Conservation (phyloP, 2,797 vertebrate genomes). For the Trematomus bernacchii region DNA sequence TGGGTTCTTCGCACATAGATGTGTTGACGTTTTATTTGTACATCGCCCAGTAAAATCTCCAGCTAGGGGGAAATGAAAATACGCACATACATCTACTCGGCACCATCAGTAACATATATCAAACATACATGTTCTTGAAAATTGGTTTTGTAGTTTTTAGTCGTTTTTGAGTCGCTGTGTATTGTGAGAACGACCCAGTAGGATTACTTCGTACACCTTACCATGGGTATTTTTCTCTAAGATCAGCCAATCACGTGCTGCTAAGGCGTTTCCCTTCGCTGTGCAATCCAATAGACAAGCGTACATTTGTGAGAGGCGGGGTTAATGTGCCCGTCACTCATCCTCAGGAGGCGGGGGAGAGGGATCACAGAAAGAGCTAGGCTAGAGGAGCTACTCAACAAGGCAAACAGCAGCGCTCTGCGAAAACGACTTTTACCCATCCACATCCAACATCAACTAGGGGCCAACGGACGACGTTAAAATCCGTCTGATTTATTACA, state of each 20-base stretch:
- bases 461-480: conserved; percentile 71
- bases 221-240: conserved; percentile 58
- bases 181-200: conserved; percentile 49
- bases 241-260: conserved; percentile 69
- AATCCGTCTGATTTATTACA: conserved; percentile 59
- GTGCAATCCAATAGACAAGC: conserved; percentile 67
- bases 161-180: not conserved
- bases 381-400: conserved; percentile 78
- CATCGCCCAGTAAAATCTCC: conserved; percentile 25
- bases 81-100: not conserved
- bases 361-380: conserved; percentile 78
- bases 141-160: conserved; percentile 80
- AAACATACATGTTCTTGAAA: conserved; percentile 6
- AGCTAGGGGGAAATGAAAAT: not conserved
- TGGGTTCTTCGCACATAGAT: conserved; percentile 20
- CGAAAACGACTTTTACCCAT: conserved; percentile 79
- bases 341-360: conserved; percentile 66
- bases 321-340: conserved; percentile 72
- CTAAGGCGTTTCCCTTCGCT: conserved; percentile 18
- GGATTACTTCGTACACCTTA: conserved; percentile 55
- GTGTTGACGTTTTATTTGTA: conserved; percentile 20
- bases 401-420: conserved; percentile 78
- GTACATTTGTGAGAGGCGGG: conserved; percentile 50
- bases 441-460: conserved; percentile 77
- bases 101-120: conserved; percentile 4